Conservation (phyloP, 1,140 invertebrate genomes). For the Alviniconcha marisindica region DNA sequence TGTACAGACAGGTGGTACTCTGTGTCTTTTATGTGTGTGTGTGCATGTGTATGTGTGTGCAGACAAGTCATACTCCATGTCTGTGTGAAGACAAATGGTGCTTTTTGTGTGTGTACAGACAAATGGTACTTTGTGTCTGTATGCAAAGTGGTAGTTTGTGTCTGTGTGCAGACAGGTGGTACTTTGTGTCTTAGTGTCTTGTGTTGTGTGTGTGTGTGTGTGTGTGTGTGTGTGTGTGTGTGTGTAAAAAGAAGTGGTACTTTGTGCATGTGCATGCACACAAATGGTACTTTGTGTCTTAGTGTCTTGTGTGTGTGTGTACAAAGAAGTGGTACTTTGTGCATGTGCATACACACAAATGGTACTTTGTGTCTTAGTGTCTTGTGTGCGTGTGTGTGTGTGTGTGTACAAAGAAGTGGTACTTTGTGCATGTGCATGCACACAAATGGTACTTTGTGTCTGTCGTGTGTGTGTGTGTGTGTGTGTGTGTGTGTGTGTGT, state of each 20-base stretch:
- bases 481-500: background rate
- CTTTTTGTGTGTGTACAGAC: no score
- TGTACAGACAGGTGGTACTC: background rate
- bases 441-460: background rate
- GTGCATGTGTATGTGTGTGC: no score
- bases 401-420: background rate
- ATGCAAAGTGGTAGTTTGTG: background rate
- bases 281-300: background rate
- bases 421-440: background rate
- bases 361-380: background rate
- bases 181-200: background rate
- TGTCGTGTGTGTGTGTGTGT: no score
- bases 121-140: background rate
- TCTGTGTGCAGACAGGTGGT: background rate
- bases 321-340: no score
- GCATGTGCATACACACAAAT: background rate
- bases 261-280: background rate
- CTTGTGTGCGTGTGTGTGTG: background rate
- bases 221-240: background rate
- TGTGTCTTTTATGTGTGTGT: background rate
- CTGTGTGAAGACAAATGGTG: background rate
- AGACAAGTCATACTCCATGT: background rate
- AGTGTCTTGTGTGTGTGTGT: no score
- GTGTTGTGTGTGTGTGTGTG: background rate
- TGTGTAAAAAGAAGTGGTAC: background rate